Conservation (phyloP, 2,113 vertebrate species). For the Grammomys surdaster region DNA sequence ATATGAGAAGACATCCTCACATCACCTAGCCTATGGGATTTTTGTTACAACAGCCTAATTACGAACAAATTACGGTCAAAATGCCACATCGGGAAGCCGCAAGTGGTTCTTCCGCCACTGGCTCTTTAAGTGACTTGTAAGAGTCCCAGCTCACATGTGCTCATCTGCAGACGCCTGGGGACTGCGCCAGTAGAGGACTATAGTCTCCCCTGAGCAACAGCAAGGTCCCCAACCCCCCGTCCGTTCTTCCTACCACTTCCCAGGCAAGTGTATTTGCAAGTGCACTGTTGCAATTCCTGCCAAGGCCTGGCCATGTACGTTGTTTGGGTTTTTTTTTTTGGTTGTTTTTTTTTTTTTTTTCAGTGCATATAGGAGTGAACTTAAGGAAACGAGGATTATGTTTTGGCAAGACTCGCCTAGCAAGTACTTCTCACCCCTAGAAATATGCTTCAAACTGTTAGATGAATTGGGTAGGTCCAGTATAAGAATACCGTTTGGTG, state of each 20-base stretch:
- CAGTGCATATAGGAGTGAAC: not conserved
- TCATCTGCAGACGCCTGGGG: not conserved
- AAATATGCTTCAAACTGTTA: constrained; percentile 12
- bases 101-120: not conserved
- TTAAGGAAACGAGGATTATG: constrained; percentile 31
- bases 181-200: not conserved
- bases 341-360: not conserved
- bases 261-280: not conserved
- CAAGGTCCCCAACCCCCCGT: not conserved
- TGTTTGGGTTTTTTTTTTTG: no score
- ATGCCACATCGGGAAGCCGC: not conserved
- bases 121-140: not conserved
- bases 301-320: not conserved
- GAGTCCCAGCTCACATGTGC: not conserved
- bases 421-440: not conserved
- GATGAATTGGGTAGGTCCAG: not conserved
- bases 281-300: not conserved
- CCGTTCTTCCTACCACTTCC: not conserved
- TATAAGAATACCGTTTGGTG: not conserved
- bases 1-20: not conserved
- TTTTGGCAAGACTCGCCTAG: constrained; percentile 41
- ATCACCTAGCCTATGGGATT: not conserved
- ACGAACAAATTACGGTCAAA: not conserved
- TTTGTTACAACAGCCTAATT: not conserved
- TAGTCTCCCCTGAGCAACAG: not conserved